phyloP scores from a whole-genome alignment of 23 tunicate species.

The Halocynthia roretzi region DNA sequence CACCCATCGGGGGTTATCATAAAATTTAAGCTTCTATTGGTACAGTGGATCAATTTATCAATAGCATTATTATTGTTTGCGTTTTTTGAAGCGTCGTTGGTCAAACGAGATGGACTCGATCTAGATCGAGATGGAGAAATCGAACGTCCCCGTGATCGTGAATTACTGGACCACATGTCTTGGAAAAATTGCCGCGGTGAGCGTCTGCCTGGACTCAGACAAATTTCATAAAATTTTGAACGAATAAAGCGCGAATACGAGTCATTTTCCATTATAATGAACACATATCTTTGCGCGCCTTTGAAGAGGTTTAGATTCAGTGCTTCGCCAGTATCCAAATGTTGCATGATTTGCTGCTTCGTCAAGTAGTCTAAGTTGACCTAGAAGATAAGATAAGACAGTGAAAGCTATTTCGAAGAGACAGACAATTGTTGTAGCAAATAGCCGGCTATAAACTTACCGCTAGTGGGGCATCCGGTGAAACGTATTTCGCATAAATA shows the following conservation, averaged over 20 bases:
- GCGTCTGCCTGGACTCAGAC: not conserved
- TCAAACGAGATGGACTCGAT: not conserved
- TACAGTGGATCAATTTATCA: not conserved
- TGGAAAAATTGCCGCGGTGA: slow-evolving; percentile 3
- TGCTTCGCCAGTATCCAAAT: slow-evolving; percentile 26
- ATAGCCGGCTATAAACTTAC: slow-evolving; percentile 11
- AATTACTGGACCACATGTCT: not conserved
- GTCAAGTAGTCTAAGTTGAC: slow-evolving; percentile 57
- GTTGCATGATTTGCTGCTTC: slow-evolving; percentile 35
- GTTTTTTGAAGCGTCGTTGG: not conserved
- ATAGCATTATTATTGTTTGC: not conserved
- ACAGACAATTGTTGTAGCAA: not conserved
- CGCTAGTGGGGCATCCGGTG: slow-evolving; percentile 38
- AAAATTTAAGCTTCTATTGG: too few relatives aligned
- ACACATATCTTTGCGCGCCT: slow-evolving; percentile 62
- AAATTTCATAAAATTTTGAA: slow-evolving; percentile 37
- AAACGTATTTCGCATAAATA: slow-evolving; percentile 44
- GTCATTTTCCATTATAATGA: slow-evolving; percentile 79
- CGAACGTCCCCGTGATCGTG: slow-evolving; percentile 1
- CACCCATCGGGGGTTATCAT: too few relatives aligned
- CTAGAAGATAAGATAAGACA: slow-evolving; percentile 18
- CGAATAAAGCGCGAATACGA: slow-evolving; percentile 68
- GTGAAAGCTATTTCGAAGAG: not conserved
- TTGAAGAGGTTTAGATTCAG: slow-evolving; percentile 35
- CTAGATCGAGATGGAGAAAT: not conserved